Conservation (phyloP, 2,888 invertebrate species). For the Andrena haemorrhoa region DNA sequence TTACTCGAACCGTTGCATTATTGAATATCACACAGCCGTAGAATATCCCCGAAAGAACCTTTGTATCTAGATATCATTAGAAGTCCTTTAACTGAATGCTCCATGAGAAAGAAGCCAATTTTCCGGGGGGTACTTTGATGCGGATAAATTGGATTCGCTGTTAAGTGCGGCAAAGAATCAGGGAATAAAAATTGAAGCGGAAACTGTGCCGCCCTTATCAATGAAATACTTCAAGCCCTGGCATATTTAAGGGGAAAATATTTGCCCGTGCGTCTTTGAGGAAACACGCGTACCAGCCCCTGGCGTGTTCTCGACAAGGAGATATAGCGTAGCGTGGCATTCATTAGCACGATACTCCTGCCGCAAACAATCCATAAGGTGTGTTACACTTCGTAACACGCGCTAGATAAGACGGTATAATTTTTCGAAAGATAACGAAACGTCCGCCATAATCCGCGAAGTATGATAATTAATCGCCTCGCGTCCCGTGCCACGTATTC, state of each 20-base stretch:
- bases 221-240: slow-evolving; percentile 8
- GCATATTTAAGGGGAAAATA: slow-evolving; percentile 49
- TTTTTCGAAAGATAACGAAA: slow-evolving; percentile 60
- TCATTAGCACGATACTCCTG: slow-evolving; percentile 58
- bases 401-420: slow-evolving; percentile 56
- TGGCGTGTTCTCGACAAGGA: slow-evolving; percentile 48
- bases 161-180: not conserved
- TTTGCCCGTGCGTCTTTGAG: slow-evolving; percentile 44
- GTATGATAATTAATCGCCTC: slow-evolving; percentile 51
- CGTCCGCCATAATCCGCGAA: slow-evolving; percentile 28
- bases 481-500: slow-evolving; percentile 8
- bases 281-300: not conserved
- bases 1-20: slow-evolving; percentile 28
- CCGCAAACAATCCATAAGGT: slow-evolving; percentile 58
- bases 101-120: not conserved
- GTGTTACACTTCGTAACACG: slow-evolving; percentile 38
- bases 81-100: not conserved
- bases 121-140: slow-evolving; percentile 10
- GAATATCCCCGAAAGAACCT: not conserved
- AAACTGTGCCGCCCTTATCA: slow-evolving; percentile 31
- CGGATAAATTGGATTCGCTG: slow-evolving; percentile 35
- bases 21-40: not conserved
- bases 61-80: not conserved
- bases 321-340: slow-evolving; percentile 55
- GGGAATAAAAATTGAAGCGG: slow-evolving; percentile 14